Evolutionary conservation across 2,797 vertebrate genomes (phyloP).

Genomic region (Aldrovandia affinis): DNA sequence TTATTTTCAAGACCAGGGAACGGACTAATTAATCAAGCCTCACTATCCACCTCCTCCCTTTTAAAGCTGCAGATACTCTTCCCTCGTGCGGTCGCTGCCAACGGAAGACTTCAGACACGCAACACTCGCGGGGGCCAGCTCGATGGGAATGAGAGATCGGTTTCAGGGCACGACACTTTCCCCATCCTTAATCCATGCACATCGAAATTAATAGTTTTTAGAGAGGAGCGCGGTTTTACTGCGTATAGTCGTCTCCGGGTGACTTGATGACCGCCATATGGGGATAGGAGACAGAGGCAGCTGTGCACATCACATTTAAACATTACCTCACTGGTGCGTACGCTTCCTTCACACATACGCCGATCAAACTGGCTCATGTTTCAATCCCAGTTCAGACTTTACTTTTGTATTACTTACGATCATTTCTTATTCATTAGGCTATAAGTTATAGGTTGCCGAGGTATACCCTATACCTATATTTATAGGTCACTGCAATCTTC

Average conservation of each 20-base stretch:
- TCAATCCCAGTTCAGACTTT: not conserved
- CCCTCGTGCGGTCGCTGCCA: not conserved
- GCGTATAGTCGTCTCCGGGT: not conserved
- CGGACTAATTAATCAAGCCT: not conserved
- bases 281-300: no score
- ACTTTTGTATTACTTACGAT: not conserved
- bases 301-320: not conserved
- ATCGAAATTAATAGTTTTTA: not conserved
- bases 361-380: no score
- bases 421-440: no score
- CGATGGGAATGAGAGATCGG: not conserved
- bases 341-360: not conserved
- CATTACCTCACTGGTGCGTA: not conserved
- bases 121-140: not conserved
- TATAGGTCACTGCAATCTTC: not conserved
- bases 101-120: not conserved
- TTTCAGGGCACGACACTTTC: not conserved
- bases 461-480: not conserved
- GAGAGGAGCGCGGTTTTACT: not conserved
- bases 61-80: not conserved
- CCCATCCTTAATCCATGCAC: not conserved
- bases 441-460: no score
- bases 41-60: not conserved
- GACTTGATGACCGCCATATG: not conserved
- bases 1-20: not conserved